Base-by-base conservation (phyloP, 2,113 vertebrate genomes). In the Argyrosomus japonicus region DNA sequence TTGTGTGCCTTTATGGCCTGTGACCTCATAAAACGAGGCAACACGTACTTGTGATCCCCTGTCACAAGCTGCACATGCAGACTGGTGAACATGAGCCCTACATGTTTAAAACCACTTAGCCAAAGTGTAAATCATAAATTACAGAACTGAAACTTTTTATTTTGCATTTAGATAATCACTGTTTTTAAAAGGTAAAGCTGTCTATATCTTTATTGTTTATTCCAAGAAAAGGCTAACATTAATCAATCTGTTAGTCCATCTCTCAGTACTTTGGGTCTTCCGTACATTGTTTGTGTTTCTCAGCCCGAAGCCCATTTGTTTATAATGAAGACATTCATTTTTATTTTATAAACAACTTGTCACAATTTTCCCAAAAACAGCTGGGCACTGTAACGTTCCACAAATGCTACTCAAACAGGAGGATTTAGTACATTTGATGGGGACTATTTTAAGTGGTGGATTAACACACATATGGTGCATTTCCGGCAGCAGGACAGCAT, bases 1-100 rank as follows among this genome's bases (percentile, higher is more conserved):
- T 50, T 62, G 47, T 89, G 76, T 72, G 68, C 53, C 65, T 84
- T 81, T 77, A 82, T 65, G 53, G 51, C 29, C 19, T 61, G 23
- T 17, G 27, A 88, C 63, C 19, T 21, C 32, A 60, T 69, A 60
- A 63, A 70, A 73, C 67, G 67, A 70, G 32, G 54, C 10, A 21
- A 61, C 60, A 47, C 48, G 60, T n/a, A 32, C 9, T 68, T 77
- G 40, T 45, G 25, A 80, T 60, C 14, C 15, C 23, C 25, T 67
- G 75, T 75, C 43, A 65, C 68, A 53, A n/a, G 51, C 45, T 77
- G 23, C 69, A 57, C 32, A 19, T 75, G 27, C 40, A 71, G 51
- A 56, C 25, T 11, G 6, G 15, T 61, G 19, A 85, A 45, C 19
- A 69, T 21, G 27, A 60, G 15, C 1, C 6, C 9, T 23, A 3